Base-by-base conservation (phyloP, 2,888 invertebrate genomes). In the Fissipunctia ypsillon region DNA sequence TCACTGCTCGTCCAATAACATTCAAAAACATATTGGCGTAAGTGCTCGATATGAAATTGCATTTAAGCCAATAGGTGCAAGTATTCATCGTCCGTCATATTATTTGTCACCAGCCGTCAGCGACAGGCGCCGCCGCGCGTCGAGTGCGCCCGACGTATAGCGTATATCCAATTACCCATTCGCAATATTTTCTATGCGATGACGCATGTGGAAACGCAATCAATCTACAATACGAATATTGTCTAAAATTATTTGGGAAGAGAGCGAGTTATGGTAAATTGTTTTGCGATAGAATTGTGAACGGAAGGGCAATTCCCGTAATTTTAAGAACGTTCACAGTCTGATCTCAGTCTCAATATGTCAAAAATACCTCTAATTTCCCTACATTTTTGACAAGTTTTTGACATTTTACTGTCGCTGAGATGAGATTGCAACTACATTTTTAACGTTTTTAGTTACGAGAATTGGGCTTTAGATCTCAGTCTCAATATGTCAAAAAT, bases 111-210 rank as follows among this genome's bases (percentile, higher is more conserved):
- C 86, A 87, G 88, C 90, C 93, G 95, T 95, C 95, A 95, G 86
- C 88, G 90, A 88, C 95, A 95, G 92, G 90, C 93, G 90, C 87
- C 80, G 88, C 85, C 88, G 88, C 84, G 86, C 90, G 93, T 92
- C 92, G 93, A 91, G 94, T 93, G 94, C 92, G 91, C 88, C 88
- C 92, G 93, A 93, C 94, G 92, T 91, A 89, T 89, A 89, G 89
- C 92, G 90, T 92, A 92, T 90, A 91, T 94, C 95, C 95, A 95
- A 95, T 96, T 95, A 95, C 93, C 90, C 92, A 94, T 92, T 92
- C 93, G 94, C 95, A 94, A 96, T 96, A 95, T 95, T 95, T 95
- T 95, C 94, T 94, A 95, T 94, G 92, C 91, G 90, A 91, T 94
- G 94, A 93, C 93, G 94, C 91, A 88, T 89, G 89, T 85, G 88